phyloP scores from a whole-genome alignment of 2,797 vertebrate genomes.

The Amblyopsis hoosieri region DNA sequence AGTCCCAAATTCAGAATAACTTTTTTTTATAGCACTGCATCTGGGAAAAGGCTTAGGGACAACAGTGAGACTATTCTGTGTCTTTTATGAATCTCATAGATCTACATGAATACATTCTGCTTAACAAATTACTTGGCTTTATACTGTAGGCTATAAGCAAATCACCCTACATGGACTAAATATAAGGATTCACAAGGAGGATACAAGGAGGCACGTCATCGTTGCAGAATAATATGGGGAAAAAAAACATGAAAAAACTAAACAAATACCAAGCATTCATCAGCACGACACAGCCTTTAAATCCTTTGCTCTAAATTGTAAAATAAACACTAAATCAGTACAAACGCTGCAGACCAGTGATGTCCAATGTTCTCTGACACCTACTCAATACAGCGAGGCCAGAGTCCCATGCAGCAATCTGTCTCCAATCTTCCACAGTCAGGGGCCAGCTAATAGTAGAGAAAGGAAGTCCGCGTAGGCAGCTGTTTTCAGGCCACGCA shows the following conservation, averaged over 20 bases:
- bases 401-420: constrained; percentile 61
- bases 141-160: constrained; percentile 24
- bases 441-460: constrained; percentile 46
- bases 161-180: neutral
- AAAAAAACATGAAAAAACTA: neutral
- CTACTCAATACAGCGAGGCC: constrained; percentile 51
- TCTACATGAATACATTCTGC: constrained; percentile 6
- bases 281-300: constrained; percentile 32
- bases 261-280: constrained; percentile 11
- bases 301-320: constrained; percentile 35
- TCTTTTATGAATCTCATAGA: constrained; percentile 12
- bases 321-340: constrained; percentile 57
- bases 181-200: constrained; percentile 6
- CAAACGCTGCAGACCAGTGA: constrained; percentile 41
- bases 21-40: neutral
- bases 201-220: constrained; percentile 4
- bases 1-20: constrained; percentile 2
- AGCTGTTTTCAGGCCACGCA: constrained; percentile 48
- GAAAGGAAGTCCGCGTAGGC: constrained; percentile 60
- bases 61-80: constrained; percentile 7
- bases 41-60: neutral
- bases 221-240: constrained; percentile 7
- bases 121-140: neutral
- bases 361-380: constrained; percentile 59
- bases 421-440: constrained; percentile 71